A percentile compares a stretch with the other conserved stretches of the same genome.
phyloP scores from a whole-genome alignment of 2,888 invertebrate species.

The Calameuta pallipes region DNA sequence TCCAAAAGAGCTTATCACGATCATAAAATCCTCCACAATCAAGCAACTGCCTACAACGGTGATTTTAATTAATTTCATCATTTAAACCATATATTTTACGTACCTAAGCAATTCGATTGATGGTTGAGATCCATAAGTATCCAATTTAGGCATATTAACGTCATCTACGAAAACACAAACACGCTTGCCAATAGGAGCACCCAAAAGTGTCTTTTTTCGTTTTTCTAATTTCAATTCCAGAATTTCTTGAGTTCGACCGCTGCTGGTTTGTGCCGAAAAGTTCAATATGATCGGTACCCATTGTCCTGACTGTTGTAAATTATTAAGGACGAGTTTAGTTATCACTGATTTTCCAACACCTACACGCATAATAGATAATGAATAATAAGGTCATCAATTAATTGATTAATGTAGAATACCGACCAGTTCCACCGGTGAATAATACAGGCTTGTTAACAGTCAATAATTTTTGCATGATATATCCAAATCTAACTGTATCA shows the following conservation, averaged over 20 bases:
- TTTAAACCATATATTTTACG: background rate
- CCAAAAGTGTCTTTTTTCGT: conserved; percentile 81
- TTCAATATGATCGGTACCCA: conserved; percentile 85
- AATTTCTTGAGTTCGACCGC: conserved; percentile 85
- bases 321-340: conserved; percentile 79
- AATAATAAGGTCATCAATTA: background rate
- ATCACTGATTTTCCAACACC: conserved; percentile 93
- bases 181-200: conserved; percentile 85
- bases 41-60: conserved; percentile 73
- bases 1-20: conserved; percentile 90
- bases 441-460: conserved; percentile 81
- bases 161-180: conserved; percentile 91
- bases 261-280: conserved; percentile 93
- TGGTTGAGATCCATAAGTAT: conserved; percentile 91
- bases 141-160: conserved; percentile 90
- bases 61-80: background rate
- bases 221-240: conserved; percentile 88
- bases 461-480: conserved; percentile 80
- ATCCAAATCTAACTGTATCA: conserved; percentile 91
- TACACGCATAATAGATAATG: conserved; percentile 49
- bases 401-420: conserved; percentile 17
- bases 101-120: conserved; percentile 89
- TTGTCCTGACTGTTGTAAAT: conserved; percentile 70
- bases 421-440: conserved; percentile 89
- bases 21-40: conserved; percentile 89